phyloP scores from a whole-genome alignment of 2,113 vertebrate genomes.

The Athene cunicularia region DNA sequence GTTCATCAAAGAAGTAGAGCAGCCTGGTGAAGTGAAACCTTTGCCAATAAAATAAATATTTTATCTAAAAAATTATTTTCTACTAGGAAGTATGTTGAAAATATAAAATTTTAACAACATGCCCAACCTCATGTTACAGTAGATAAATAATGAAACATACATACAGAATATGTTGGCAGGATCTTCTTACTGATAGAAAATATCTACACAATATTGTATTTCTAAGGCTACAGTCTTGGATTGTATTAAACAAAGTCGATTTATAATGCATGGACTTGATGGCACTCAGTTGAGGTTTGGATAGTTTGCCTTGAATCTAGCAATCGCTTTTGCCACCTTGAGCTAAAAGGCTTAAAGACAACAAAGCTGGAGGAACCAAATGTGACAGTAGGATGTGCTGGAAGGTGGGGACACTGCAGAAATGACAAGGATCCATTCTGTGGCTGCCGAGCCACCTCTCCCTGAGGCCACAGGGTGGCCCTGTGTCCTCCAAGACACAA shows the following conservation, averaged over 20 bases:
- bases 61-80: constrained; percentile 33
- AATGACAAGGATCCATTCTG: background rate
- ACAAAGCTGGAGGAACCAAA: background rate
- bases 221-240: background rate
- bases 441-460: background rate
- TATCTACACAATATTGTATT: background rate
- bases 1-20: constrained; percentile 49
- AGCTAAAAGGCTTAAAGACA: background rate
- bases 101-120: constrained; percentile 2
- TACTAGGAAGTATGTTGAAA: background rate
- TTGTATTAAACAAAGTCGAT: background rate
- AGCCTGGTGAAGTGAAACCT: constrained; percentile 5
- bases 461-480: background rate
- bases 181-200: background rate
- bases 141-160: background rate
- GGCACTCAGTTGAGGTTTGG: background rate
- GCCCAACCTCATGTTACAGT: background rate
- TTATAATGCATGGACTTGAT: background rate
- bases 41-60: constrained; percentile 47
- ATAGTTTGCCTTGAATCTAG: background rate
- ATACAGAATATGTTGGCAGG: background rate
- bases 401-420: background rate
- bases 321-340: background rate
- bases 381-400: background rate
- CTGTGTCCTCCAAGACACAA: background rate